Percentiles rank a stretch among this genome's conserved stretches.
Evolutionary conservation across 2,797 vertebrate genomes (phyloP).

Genomic region (Siniperca undulata): DNA sequence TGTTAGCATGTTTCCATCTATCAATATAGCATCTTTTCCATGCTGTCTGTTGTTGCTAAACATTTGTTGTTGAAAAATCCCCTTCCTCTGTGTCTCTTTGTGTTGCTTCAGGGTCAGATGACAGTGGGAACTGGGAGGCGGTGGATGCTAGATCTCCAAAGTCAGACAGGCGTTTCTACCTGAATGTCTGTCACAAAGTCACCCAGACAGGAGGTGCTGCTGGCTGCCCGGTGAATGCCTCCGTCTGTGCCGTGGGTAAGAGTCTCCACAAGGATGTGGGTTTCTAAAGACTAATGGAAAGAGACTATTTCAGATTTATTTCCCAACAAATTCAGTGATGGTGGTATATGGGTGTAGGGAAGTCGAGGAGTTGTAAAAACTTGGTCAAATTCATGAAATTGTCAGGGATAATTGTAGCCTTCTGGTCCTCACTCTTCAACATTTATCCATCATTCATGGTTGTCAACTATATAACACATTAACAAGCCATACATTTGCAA

Average conservation of each 20-base stretch:
- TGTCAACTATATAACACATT: neutral
- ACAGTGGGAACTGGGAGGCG: constrained; percentile 91
- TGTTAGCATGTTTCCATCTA: too few species aligned
- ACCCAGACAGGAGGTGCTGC: constrained; percentile 81
- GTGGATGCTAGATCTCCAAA: constrained; percentile 83
- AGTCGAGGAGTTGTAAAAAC: neutral
- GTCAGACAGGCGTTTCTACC: constrained; percentile 84
- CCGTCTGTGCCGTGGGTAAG: constrained; percentile 93
- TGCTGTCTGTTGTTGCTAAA: neutral
- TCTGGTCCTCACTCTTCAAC: neutral
- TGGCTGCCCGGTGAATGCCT: constrained; percentile 87
- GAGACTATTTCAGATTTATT: neutral
- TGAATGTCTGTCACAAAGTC: constrained; percentile 94
- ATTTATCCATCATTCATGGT: neutral
- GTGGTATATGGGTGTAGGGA: neutral
- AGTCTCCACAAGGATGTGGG: neutral
- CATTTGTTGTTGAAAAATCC: neutral
- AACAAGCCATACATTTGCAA: neutral
- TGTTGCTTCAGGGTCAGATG: constrained; percentile 81
- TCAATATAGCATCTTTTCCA: neutral
- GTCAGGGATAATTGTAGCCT: neutral
- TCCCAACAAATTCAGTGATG: neutral
- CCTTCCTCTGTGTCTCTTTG: neutral
- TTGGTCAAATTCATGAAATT: neutral
- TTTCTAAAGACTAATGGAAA: neutral